A percentile compares a stretch with the other conserved stretches of the same genome.
Evolutionary conservation across 2,888 invertebrate species (phyloP).

Genomic region (Nemotelus nigrinus): DNA sequence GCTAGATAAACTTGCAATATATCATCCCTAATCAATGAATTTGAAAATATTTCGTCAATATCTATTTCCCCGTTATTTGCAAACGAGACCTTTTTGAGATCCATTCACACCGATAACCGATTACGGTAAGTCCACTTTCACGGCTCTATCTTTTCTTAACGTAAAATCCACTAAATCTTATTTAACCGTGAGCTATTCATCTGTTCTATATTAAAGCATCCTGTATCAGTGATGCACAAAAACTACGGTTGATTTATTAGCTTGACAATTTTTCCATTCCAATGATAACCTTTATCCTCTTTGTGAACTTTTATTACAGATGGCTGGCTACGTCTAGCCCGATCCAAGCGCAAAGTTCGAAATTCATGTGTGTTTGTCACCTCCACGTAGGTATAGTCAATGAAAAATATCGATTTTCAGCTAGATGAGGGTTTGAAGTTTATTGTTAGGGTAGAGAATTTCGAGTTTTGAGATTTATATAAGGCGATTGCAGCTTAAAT

Average conservation of each 20-base stretch:
- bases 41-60: too few species aligned
- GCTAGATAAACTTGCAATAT: too few species aligned
- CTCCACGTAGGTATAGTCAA: not conserved
- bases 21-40: too few species aligned
- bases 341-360: not conserved
- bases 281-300: conserved; percentile 12
- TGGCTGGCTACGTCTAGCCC: conserved; percentile 8
- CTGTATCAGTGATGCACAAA: not conserved
- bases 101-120: too few species aligned
- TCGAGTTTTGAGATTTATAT: not conserved
- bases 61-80: too few species aligned
- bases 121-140: too few species aligned
- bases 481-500: not conserved
- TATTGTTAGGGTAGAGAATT: not conserved
- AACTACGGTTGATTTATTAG: conserved; percentile 24
- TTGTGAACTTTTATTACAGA: conserved; percentile 13
- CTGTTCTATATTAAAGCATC: not conserved
- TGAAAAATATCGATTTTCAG: not conserved
- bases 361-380: conserved; percentile 3
- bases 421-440: not conserved
- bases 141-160: too few species aligned
- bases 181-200: too few species aligned
- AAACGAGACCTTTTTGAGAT: too few species aligned
- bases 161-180: too few species aligned
- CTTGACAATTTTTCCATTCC: conserved; percentile 24